Base-by-base conservation (phyloP, 2,888 invertebrate genomes). In the Flexamia atlantica region DNA sequence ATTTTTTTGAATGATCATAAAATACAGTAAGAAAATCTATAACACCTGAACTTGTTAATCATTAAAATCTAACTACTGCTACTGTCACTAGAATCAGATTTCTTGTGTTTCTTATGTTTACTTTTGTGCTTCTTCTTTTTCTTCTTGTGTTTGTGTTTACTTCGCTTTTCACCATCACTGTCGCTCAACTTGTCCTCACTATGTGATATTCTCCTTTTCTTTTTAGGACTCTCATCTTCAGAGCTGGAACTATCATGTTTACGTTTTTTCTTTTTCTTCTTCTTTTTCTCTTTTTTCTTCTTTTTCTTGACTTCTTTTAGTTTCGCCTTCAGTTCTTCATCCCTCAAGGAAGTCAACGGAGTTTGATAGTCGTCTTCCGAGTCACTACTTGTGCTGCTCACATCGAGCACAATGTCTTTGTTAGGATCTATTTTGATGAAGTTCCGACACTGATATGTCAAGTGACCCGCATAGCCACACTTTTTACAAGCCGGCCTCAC, bases 361-460 rank as follows among this genome's bases (percentile, higher is more conserved):
- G 97, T 97, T 0, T 95, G 91, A 89, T 96, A 97, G 87, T 97
- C 95, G 64, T 93, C 92, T 86, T 95, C 95, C 28, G 95, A 95
- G 88, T 97, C 97, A 85, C 97, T 97, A 88, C 97, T 98, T 4
- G 98, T 98, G 88, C 98, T 98, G 89, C 97, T 97, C 0, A 98
- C 97, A 90, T 98, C 98, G 83, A 98, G 90, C 0, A 98, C 95
- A 88, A 97, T 95, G 89, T 98, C 98, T 89, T 97, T 97, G 89
- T 97, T 95, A 0, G 98, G 98, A 89, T 98, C 97, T 32, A 98
- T 86, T 87, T 98, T 97, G 84, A 98, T 94, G 90, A 98, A 98
- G 90, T 99, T 99, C 88, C 98, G 92, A 89, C 98, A 99, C 90
- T 99, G 98, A 90, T 96, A 98, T 17, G 99, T 98, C 88, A 99